Percentiles rank a stretch among this genome's conserved stretches.
These are phyloP conservation scores for Sarcophaga rosellei DNA, from an alignment of 2,888 invertebrate genomes.

Conservation along the genomic window DNA sequence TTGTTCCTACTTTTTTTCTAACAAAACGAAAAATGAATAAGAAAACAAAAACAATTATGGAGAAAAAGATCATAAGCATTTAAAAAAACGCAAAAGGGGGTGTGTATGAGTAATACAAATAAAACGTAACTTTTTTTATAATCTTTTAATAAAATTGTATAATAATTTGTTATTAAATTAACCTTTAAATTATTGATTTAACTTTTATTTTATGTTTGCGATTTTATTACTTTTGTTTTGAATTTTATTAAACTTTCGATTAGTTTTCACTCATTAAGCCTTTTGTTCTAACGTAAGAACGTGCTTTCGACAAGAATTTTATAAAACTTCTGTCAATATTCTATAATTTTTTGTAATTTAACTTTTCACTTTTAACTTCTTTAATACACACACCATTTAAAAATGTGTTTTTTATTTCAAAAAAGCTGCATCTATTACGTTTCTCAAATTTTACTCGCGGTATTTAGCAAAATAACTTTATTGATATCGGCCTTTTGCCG, in stretches of 20 bases:
- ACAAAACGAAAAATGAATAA: neutral
- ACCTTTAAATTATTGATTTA: no score
- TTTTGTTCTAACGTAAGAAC: neutral
- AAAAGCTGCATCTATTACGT: neutral
- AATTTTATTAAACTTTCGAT: no score
- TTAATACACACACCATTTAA: neutral
- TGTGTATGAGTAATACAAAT: neutral
- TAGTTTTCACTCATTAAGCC: no score
- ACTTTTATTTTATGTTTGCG: no score
- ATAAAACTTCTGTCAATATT: neutral
- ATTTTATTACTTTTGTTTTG: no score
- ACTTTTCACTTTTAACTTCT: neutral
- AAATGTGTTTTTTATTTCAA: neutral
- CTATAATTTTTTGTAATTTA: neutral
- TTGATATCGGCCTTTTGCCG: neutral
- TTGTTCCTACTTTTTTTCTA: neutral
- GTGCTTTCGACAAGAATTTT: neutral
- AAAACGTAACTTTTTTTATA: no score
- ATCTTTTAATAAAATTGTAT: no score
- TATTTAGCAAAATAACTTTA: neutral
- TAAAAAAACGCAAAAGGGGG: neutral
- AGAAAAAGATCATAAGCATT: neutral
- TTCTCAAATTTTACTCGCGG: neutral
- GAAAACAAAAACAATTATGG: slow-evolving; percentile 9
- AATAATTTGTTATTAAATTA: no score